phyloP scores from a whole-genome alignment of 2,888 invertebrate genomes.

The Dasysyrphus albostriatus region DNA sequence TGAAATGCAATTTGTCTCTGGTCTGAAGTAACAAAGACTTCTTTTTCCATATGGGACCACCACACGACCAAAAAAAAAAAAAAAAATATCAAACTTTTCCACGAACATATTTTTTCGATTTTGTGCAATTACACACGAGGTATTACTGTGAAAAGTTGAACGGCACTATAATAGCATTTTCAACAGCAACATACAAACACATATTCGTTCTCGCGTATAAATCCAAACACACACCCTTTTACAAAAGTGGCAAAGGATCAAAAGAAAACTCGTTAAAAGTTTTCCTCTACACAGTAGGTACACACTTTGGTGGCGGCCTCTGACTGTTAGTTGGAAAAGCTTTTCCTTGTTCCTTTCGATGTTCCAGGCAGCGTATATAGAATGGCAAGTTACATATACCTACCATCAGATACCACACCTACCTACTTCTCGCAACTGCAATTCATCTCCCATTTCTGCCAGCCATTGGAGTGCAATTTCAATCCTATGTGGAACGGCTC shows the following conservation, averaged over 20 bases:
- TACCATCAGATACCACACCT: background rate
- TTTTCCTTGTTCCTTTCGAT: conserved; percentile 55
- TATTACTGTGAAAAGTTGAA: conserved; percentile 56
- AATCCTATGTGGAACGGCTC: conserved; percentile 57
- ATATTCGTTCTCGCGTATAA: background rate
- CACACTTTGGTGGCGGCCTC: conserved; percentile 49
- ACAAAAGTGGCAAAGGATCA: conserved; percentile 64
- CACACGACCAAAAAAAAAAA: background rate
- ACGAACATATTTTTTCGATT: conserved; percentile 58
- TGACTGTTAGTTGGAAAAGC: conserved; percentile 66
- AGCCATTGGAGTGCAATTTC: conserved; percentile 66
- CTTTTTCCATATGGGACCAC: background rate
- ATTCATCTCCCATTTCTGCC: conserved; percentile 27
- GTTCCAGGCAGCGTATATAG: background rate
- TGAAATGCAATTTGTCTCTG: conserved; percentile 6
- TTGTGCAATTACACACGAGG: conserved; percentile 56
- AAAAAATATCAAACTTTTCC: conserved; percentile 40
- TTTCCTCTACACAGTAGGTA: conserved; percentile 43
- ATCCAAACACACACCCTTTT: background rate
- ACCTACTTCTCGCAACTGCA: conserved; percentile 1
- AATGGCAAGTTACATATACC: background rate
- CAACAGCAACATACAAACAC: conserved; percentile 17
- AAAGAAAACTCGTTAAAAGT: conserved; percentile 77
- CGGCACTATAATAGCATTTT: conserved; percentile 60
- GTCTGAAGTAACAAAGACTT: background rate